These are phyloP conservation scores for Petrosia ficiformis DNA, from an alignment of 37 sponge, comb jelly and placozoan genomes.

Conservation along the genomic window DNA sequence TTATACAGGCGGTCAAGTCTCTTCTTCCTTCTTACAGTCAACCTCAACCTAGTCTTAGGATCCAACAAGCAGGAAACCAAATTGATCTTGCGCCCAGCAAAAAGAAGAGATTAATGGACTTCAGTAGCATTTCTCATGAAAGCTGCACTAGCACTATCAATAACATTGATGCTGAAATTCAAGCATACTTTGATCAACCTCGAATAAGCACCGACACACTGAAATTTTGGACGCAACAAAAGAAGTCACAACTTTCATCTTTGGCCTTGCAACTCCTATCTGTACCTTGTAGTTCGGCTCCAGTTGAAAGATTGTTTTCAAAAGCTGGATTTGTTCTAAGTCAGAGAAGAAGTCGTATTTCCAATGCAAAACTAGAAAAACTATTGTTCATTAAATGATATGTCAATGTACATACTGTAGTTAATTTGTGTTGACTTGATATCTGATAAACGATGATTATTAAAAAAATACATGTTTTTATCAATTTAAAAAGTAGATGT, in stretches of 20 bases:
- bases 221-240: not conserved
- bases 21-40: not conserved
- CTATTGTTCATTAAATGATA: constrained; percentile 2
- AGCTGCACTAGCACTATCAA: not conserved
- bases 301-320: constrained; percentile 9
- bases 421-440: too few species aligned
- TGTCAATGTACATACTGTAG: too few species aligned
- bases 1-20: not conserved
- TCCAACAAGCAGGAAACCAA: not conserved
- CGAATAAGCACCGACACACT: not conserved
- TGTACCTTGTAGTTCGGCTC: constrained; percentile 4
- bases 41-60: not conserved
- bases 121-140: not conserved
- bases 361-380: not conserved
- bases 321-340: constrained; percentile 4
- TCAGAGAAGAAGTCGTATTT: not conserved
- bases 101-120: constrained; percentile 6
- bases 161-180: not conserved
- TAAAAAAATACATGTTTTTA: too few species aligned
- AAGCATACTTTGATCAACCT: constrained; percentile 7
- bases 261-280: not conserved
- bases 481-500: too few species aligned
- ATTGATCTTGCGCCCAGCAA: not conserved
- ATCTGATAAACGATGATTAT: too few species aligned
- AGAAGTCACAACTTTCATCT: not conserved